Conservation (phyloP, 2,888 invertebrate species). For the Cheilosia variabilis region DNA sequence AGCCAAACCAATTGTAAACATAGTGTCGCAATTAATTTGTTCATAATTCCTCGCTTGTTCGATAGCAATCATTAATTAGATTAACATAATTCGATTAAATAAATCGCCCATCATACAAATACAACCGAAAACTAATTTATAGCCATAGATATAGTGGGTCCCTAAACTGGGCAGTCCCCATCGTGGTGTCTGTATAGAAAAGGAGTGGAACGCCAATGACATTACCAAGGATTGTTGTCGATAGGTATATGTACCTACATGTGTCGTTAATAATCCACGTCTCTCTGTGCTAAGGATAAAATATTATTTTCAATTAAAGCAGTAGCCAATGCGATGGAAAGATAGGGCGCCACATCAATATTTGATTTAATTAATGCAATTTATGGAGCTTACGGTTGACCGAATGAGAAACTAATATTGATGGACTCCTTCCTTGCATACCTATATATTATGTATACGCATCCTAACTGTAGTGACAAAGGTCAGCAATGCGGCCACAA, state of each 20-base stretch:
- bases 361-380: conserved; percentile 75
- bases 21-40: conserved; percentile 72
- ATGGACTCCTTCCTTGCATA: conserved; percentile 55
- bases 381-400: conserved; percentile 74
- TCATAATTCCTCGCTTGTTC: conserved; percentile 66
- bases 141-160: conserved; percentile 19
- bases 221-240: conserved; percentile 57
- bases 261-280: conserved; percentile 72
- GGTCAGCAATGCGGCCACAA: conserved; percentile 27
- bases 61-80: conserved; percentile 74
- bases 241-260: conserved; percentile 46
- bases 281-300: conserved; percentile 72
- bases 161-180: conserved; percentile 29
- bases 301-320: conserved; percentile 75
- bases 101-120: conserved; percentile 61
- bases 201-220: conserved; percentile 28
- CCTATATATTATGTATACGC: background rate
- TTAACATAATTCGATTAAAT: conserved; percentile 74
- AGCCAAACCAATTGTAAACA: conserved; percentile 46
- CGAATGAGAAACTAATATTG: conserved; percentile 74
- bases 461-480: conserved; percentile 31
- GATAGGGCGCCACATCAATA: conserved; percentile 74
- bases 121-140: conserved; percentile 46
- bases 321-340: conserved; percentile 74
- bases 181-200: background rate